Percentiles rank a stretch among this genome's conserved stretches.
These are phyloP conservation scores for Acanthopleura granulata DNA, from an alignment of 2,888 invertebrate genomes.

Conservation along the genomic window DNA sequence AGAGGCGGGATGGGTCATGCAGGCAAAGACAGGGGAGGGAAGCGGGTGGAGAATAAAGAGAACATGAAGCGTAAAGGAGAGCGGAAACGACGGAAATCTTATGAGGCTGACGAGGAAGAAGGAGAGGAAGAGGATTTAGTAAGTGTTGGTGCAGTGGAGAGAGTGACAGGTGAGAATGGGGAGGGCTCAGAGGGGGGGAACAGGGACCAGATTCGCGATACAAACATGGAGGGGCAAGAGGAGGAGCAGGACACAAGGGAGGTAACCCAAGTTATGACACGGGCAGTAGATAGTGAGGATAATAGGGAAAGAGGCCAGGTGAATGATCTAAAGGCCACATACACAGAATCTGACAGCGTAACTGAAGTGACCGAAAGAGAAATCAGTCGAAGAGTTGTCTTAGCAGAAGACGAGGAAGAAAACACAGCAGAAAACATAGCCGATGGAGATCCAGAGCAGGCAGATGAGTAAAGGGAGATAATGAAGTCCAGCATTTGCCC, in stretches of 20 bases:
- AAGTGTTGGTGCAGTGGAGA: not conserved
- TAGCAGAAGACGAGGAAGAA: constrained; percentile 16
- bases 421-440: not conserved
- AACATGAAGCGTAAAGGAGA: constrained; percentile 6
- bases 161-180: not conserved
- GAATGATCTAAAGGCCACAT: too few species aligned
- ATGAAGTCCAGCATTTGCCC: too few species aligned
- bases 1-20: not conserved
- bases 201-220: not conserved
- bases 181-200: constrained; percentile 1
- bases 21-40: not conserved
- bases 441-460: constrained; percentile 2
- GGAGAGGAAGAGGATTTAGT: constrained; percentile 12
- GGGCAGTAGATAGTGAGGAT: not conserved
- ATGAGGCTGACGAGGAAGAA: not conserved
- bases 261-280: not conserved
- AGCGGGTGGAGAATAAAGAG: not conserved
- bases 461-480: not conserved
- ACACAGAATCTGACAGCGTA: not conserved
- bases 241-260: not conserved
- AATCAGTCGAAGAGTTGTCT: not conserved
- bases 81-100: not conserved
- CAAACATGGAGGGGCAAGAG: not conserved
- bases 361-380: not conserved
- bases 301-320: not conserved